Conservation (phyloP, 2,797 vertebrate genomes). For the Poecile montanus region DNA sequence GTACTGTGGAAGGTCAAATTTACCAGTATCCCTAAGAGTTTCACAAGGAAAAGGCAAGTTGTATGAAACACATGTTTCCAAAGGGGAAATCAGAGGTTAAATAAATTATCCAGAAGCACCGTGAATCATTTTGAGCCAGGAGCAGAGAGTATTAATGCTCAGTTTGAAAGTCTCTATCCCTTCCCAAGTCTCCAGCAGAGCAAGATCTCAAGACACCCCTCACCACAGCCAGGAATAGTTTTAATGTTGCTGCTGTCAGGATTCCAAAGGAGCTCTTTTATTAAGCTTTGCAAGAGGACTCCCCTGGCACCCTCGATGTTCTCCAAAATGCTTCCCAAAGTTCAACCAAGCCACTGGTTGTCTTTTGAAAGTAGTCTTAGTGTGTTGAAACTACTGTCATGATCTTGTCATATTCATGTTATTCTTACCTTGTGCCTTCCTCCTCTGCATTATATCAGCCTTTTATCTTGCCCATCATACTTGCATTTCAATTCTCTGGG, state of each 20-base stretch:
- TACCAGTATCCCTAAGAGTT: not conserved
- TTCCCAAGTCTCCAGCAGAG: not conserved
- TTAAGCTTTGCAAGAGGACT: not conserved
- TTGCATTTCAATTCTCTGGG: constrained; percentile 32
- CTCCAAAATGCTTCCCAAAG: not conserved
- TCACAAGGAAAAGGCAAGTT: not conserved
- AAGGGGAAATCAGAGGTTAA: not conserved
- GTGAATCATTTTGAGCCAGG: not conserved
- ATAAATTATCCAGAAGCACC: not conserved
- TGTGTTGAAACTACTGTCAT: constrained; percentile 12
- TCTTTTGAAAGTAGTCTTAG: not conserved
- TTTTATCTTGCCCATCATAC: constrained; percentile 48
- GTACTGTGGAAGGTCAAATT: not conserved
- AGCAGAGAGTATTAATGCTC: not conserved
- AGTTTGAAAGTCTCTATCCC: not conserved
- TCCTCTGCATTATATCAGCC: not conserved
- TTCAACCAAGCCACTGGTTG: not conserved
- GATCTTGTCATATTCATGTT: not conserved
- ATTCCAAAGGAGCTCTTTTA: not conserved
- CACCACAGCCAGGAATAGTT: not conserved
- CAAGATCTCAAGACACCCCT: not conserved
- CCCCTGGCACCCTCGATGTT: not conserved
- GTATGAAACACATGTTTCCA: not conserved
- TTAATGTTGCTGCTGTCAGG: not conserved
- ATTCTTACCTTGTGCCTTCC: constrained; percentile 22